Evolutionary conservation across 2,797 vertebrate species (phyloP).

Genomic region (Eptatretus atami): DNA sequence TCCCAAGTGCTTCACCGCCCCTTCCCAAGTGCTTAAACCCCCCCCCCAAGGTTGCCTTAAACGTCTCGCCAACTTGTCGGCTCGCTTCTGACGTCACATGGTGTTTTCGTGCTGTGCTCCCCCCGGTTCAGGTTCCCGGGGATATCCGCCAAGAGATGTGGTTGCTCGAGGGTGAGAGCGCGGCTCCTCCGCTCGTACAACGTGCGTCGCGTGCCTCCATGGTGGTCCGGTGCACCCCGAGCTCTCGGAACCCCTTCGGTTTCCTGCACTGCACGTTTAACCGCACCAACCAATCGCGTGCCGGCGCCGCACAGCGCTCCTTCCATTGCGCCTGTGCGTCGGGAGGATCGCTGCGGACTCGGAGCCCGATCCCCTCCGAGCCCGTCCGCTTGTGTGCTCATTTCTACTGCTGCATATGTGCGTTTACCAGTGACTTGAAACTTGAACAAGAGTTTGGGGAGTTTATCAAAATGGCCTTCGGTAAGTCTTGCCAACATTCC

Average conservation of each 20-base stretch:
- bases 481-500: constrained; percentile 17
- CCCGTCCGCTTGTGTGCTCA: constrained; percentile 25
- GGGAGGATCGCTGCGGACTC: constrained; percentile 11
- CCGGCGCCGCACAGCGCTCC: constrained; percentile 13
- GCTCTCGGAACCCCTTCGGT: constrained; percentile 31
- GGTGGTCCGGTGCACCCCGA: constrained; percentile 47
- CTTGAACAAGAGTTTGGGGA: constrained; percentile 38
- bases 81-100: no score
- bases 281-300: not conserved
- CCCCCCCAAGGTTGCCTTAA: no score
- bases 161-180: constrained; percentile 39
- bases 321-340: constrained; percentile 22
- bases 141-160: constrained; percentile 42
- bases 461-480: constrained; percentile 25
- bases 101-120: no score
- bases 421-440: constrained; percentile 44
- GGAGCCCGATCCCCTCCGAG: not conserved
- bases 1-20: no score
- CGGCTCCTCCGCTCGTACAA: constrained; percentile 41
- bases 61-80: no score
- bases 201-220: constrained; percentile 31
- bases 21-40: no score
- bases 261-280: constrained; percentile 37
- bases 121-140: constrained; percentile 9
- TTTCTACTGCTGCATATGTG: constrained; percentile 68